Evolutionary conservation across 2,797 vertebrate genomes (phyloP), one percentile per base, ranked within the genome.

Genomic region (Hypotaenidia okinawae): DNA sequence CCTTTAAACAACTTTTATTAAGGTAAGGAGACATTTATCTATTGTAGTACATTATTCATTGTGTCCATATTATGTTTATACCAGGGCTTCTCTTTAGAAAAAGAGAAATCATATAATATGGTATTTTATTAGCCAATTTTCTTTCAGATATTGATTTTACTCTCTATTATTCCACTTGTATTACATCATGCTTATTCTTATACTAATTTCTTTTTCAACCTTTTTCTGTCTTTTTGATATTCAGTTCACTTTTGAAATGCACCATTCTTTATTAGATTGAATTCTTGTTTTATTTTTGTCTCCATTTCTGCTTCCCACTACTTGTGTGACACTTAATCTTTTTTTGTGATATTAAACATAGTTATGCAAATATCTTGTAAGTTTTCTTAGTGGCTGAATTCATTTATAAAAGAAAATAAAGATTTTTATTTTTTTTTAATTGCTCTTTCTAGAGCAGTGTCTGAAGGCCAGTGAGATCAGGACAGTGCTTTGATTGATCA

Each of bases 1-100:
- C 54, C 32, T 73, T 95, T 84, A 84, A 75, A 90, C 8, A 87
- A 17, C 27, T 88, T 89, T 93, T 82, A 33, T 84, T 77, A 85
- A 19, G 13, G 11, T 51, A 52, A 73, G 37, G n/a, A 95, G 43
- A 84, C 11, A 19, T n/a, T 77, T 85, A 72, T 79, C 33, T 91
- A 10, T 61, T 54, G 30, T 32, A 10, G 8, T 54, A 55, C 32
- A 35, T 62, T 76, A 33, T 68, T 77, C 23, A 66, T 91, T 94
- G 21, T 80, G 32, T 57, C 24, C 15, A 11, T 39, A 24, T 52
- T 64, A 35, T 27, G 55, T 54, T 58, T 63, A 12, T 62, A 68
- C 5, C 10, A 74, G 25, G 10, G 21, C 77, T 90, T 75, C 28
- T 74, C 16, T 64, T 55, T 54, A 66, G 37, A 57, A 83, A 82